A percentile compares a stretch with the other conserved stretches of the same genome.
These are phyloP conservation scores for Temnothorax nylanderi DNA, from an alignment of 1,140 invertebrate genomes.

Conservation along the genomic window DNA sequence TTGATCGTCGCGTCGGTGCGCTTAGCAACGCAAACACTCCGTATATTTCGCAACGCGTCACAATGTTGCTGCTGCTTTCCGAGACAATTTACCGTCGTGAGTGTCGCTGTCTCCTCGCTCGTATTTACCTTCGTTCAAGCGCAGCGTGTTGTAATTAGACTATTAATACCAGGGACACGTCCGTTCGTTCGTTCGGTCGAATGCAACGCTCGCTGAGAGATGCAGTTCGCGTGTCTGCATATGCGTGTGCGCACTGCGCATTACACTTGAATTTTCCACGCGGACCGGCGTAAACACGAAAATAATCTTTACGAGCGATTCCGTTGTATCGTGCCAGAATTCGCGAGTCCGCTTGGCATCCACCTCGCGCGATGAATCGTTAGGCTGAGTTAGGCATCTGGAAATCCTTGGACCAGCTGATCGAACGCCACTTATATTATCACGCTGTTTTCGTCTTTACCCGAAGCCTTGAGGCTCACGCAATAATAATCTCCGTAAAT, in stretches of 20 bases:
- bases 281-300: not conserved
- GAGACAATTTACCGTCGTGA: constrained; percentile 20
- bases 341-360: not conserved
- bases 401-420: not conserved
- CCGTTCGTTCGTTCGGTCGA: constrained; percentile 14
- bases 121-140: constrained; percentile 48
- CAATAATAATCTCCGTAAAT: not conserved
- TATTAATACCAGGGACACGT: constrained; percentile 62
- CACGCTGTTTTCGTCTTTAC: no score
- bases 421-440: not conserved
- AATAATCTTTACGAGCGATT: constrained; percentile 45
- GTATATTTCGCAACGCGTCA: constrained; percentile 18
- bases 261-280: constrained; percentile 60
- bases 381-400: not conserved
- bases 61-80: not conserved
- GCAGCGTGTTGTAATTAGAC: constrained; percentile 64
- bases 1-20: not conserved
- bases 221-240: not conserved
- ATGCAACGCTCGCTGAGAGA: not conserved
- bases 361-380: not conserved
- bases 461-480: no score
- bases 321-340: constrained; percentile 41
- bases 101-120: not conserved
- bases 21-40: not conserved
- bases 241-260: not conserved